Percentiles rank a stretch among this genome's conserved stretches.
phyloP scores from a whole-genome alignment of 2,888 invertebrate genomes.

The Nebria salina region DNA sequence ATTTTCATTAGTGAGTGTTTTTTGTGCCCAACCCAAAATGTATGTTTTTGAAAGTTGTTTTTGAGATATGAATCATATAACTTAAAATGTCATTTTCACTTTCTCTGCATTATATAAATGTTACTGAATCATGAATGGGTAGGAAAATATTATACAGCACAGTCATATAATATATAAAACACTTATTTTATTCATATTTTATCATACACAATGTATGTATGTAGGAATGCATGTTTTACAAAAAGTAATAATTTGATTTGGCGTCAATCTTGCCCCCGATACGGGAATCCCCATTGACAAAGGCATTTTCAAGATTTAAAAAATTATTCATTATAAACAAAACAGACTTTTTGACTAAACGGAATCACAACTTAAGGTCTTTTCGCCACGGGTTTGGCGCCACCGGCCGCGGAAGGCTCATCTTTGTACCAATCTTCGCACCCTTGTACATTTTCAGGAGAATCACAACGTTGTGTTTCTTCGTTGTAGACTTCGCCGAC shows the following conservation, averaged over 20 bases:
- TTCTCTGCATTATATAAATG: slow-evolving; percentile 40
- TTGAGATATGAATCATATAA: slow-evolving; percentile 24
- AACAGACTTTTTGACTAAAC: slow-evolving; percentile 10
- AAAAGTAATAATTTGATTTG: slow-evolving; percentile 19
- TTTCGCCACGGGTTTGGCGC: slow-evolving; percentile 59
- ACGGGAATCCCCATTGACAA: slow-evolving; percentile 33
- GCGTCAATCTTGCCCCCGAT: slow-evolving; percentile 26
- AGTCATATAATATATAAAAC: slow-evolving; percentile 28
- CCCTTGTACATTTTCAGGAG: slow-evolving; percentile 90
- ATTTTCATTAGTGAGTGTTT: not conserved
- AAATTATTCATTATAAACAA: slow-evolving; percentile 7
- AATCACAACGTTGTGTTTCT: slow-evolving; percentile 83
- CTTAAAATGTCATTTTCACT: slow-evolving; percentile 27
- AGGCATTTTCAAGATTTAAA: slow-evolving; percentile 5
- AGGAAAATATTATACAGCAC: slow-evolving; percentile 22
- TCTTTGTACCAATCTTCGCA: slow-evolving; percentile 95
- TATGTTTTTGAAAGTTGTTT: slow-evolving; percentile 43
- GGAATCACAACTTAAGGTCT: slow-evolving; percentile 12
- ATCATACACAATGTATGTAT: slow-evolving; percentile 17
- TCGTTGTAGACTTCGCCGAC: slow-evolving; percentile 93
- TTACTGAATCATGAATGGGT: slow-evolving; percentile 21
- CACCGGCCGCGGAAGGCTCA: slow-evolving; percentile 67
- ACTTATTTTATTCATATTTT: slow-evolving; percentile 31
- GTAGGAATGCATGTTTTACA: slow-evolving; percentile 17
- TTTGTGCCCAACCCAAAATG: not conserved